phyloP scores from a whole-genome alignment of 1,140 invertebrate species.

The Cyclargus thomasi region DNA sequence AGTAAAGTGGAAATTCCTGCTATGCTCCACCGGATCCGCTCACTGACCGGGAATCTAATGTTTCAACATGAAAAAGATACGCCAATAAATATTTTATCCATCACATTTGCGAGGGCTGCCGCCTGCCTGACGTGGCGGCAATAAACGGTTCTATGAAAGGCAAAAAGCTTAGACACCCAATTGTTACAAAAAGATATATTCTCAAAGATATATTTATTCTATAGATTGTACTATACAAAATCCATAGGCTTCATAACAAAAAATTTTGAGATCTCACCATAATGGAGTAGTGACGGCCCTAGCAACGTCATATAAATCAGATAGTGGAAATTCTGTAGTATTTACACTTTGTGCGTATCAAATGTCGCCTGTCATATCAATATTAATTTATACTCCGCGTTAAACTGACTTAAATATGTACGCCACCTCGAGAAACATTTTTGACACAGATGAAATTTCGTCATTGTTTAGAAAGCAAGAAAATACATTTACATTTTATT shows the following conservation, averaged over 20 bases:
- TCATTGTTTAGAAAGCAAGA: not conserved
- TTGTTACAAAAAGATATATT: too few relatives aligned
- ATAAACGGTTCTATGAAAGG: too few relatives aligned
- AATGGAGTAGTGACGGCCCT: not conserved
- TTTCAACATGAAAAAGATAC: constrained; percentile 54
- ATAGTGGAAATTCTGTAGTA: constrained; percentile 27
- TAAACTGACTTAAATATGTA: constrained; percentile 12
- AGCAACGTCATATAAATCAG: constrained; percentile 36
- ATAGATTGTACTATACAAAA: too few relatives aligned
- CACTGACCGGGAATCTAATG: constrained; percentile 49
- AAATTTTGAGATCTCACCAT: not conserved
- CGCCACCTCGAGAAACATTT: constrained; percentile 11
- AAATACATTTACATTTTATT: constrained; percentile 12
- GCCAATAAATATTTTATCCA: constrained; percentile 50
- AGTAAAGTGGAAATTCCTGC: constrained; percentile 60
- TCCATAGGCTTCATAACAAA: not conserved
- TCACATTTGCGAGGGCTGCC: constrained; percentile 34
- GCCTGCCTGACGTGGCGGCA: too few relatives aligned
- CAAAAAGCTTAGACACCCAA: too few relatives aligned
- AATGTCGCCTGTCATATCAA: constrained; percentile 32
- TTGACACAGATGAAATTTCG: constrained; percentile 4
- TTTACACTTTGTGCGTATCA: constrained; percentile 34
- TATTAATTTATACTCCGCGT: constrained; percentile 37
- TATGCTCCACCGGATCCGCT: constrained; percentile 40
- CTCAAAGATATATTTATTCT: too few relatives aligned